These are phyloP conservation scores for Rhyacophila evoluta DNA, from an alignment of 2,888 invertebrate species.

Conservation along the genomic window DNA sequence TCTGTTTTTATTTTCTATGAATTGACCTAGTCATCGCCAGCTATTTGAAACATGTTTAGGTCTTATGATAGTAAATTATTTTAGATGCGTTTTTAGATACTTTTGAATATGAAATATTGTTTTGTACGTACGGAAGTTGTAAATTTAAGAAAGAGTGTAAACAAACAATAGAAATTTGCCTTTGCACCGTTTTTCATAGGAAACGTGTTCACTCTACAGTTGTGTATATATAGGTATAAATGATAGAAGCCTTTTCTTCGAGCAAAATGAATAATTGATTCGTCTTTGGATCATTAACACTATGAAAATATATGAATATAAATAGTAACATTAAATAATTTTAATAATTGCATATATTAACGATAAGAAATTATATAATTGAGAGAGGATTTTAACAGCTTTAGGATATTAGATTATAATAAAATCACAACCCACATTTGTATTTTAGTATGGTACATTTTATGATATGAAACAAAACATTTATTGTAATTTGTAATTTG, in stretches of 20 bases:
- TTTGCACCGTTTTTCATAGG: conserved; percentile 24
- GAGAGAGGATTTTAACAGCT: conserved; percentile 51
- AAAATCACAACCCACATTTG: conserved; percentile 45
- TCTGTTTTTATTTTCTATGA: not conserved
- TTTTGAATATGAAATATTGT: conserved; percentile 22
- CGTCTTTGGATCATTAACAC: conserved; percentile 35
- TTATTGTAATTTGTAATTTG: conserved; percentile 52
- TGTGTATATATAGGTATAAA: conserved; percentile 19
- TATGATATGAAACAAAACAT: conserved; percentile 35
- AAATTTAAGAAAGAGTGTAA: conserved; percentile 8
- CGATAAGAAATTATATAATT: conserved; percentile 48
- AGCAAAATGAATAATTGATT: conserved; percentile 40
- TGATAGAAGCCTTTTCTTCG: conserved; percentile 26
- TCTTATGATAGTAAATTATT: no score
- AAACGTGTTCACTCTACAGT: conserved; percentile 22
- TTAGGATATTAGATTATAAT: conserved; percentile 47
- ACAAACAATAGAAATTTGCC: conserved; percentile 19
- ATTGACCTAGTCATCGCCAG: not conserved
- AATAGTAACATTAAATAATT: conserved; percentile 41
- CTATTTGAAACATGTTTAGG: not conserved
- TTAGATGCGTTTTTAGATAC: not conserved
- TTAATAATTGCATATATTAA: conserved; percentile 48
- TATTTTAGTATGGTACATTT: conserved; percentile 49
- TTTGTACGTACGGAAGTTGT: not conserved
- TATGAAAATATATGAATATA: conserved; percentile 43